phyloP scores from a whole-genome alignment of 1,140 invertebrate species.

The Neuroterus valhalla region DNA sequence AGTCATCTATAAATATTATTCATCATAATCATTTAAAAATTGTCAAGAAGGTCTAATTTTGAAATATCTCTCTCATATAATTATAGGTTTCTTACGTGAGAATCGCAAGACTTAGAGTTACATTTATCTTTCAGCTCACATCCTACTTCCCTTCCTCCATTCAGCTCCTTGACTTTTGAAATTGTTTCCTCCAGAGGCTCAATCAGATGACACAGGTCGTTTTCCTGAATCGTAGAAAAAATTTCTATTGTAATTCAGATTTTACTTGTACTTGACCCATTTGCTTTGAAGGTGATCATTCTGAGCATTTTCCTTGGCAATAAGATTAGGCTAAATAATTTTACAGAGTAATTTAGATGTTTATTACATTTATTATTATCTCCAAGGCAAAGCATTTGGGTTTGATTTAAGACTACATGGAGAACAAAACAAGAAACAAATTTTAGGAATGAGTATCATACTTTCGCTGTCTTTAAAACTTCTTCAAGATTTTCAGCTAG shows the following conservation, averaged over 20 bases:
- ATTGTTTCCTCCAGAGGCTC: slow-evolving; percentile 34
- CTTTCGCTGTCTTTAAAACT: neutral
- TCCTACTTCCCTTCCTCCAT: slow-evolving; percentile 12
- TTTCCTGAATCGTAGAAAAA: slow-evolving; percentile 31
- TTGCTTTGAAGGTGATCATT: neutral
- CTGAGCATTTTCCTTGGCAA: neutral
- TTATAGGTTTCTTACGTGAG: neutral
- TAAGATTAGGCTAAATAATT: neutral
- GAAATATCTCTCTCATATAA: neutral
- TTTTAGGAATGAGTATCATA: neutral
- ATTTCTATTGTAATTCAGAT: neutral
- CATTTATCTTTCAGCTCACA: neutral
- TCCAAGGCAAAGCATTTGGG: too few species aligned
- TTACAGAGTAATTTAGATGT: neutral
- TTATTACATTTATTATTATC: neutral
- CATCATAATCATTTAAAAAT: too few species aligned
- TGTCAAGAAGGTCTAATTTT: neutral
- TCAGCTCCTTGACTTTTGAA: slow-evolving; percentile 36
- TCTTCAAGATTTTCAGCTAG: slow-evolving; percentile 2
- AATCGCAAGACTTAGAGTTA: neutral
- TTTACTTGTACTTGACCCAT: neutral
- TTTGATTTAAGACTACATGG: too few species aligned
- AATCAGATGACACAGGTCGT: slow-evolving; percentile 34
- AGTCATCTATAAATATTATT: neutral
- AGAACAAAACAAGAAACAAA: too few species aligned